Evolutionary conservation across 2,113 vertebrate genomes (phyloP), one percentile per base, ranked within the genome.

Genomic region (Prinia subflava): DNA sequence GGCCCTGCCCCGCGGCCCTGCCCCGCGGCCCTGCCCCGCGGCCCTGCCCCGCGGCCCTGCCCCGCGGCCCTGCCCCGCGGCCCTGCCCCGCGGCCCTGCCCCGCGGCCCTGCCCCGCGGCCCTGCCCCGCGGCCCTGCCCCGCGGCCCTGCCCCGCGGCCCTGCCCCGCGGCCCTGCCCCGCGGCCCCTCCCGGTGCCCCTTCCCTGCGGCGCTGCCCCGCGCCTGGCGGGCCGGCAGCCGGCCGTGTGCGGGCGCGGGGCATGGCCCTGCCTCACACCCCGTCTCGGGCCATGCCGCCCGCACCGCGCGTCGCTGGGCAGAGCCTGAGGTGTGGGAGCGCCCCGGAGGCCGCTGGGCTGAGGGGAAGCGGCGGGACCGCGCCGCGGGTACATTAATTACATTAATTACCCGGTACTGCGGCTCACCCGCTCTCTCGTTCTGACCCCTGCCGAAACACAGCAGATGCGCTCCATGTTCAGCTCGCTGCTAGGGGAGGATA

Each of bases 251-350:
- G 65, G 35, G 14, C 15, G 15, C 9, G 22, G 74, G 20, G 7
- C 21, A 17, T 3, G 37, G 56, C n/a, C 4, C 7, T 27, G 60
- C 30, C 17, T 13, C 22, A 2, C 41, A 0, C 2, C 20, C 27
- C 28, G 11, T 4, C 7, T 7, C 39, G 39, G 39, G 39, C 39
- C 39, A 11, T 39, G 16, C 27, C 46, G 5, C 23, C 15, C 46
- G 0, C 50, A 1, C 13, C 6, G 42, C 6, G 31, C 2, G 59
- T 7, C 0, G 1, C 27, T 11, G 52, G 9, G 68, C 68, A 0
- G 52, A 23, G 68, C 33, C 44, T 1, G 15, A 2, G 19, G 15
- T 1, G 68, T 8, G 69, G 52, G 31, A 44, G 67, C 39, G 14
- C 5, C 35, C 22, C 6, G 20, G 37, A 2, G 56, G 33, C 1